Base-by-base conservation (phyloP, 2,888 invertebrate genomes). In the Pristionchus arcanus region DNA sequence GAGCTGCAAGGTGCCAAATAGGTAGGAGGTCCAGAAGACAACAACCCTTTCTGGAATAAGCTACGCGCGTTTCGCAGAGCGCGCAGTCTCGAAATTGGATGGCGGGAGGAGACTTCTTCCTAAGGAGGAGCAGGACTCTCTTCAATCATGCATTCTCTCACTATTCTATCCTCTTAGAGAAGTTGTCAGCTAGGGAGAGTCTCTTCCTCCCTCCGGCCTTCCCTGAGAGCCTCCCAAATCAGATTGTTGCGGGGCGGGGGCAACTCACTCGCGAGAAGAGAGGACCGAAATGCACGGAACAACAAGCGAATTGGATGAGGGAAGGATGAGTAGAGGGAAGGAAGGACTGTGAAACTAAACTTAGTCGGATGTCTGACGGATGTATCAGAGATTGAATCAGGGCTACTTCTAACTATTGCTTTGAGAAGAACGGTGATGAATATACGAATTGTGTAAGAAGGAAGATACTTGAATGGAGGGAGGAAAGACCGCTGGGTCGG, bases 231-330 rank as follows among this genome's bases (percentile, higher is more conserved):
- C n/a, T n/a, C 42, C 81, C 49, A 81, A 81, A 81, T 81, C 81
- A 81, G 81, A 81, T 81, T 81, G 81, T 81, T 81, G 81, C 81
- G 42, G 4, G 19, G 42, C 28, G 53, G 81, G 74, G 74, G 42
- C 37, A 42, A 77, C 74, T 77, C 74, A 42, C 74, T 77, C 74
- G 15, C 31, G 37, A 74, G 34, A 74, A 74, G 19, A 74, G 42
- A 77, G 42, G 77, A 31, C 37, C 77, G 42, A 77, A 25, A 77
- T 77, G 37, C 37, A 42, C 37, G 42, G 77, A 37, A 42, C 37
- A 77, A 77, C 42, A 42, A 77, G 77, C 13, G 77, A 42, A 77
- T 77, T 77, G 71, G 31, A 31, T 71, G 71, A 34, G 31, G 16
- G 5, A 5, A 31, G 71, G 71, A 31, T 25, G 68, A 71, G 68